phyloP scores from a whole-genome alignment of 2,888 invertebrate species.

The Entomobrya multifasciata region DNA sequence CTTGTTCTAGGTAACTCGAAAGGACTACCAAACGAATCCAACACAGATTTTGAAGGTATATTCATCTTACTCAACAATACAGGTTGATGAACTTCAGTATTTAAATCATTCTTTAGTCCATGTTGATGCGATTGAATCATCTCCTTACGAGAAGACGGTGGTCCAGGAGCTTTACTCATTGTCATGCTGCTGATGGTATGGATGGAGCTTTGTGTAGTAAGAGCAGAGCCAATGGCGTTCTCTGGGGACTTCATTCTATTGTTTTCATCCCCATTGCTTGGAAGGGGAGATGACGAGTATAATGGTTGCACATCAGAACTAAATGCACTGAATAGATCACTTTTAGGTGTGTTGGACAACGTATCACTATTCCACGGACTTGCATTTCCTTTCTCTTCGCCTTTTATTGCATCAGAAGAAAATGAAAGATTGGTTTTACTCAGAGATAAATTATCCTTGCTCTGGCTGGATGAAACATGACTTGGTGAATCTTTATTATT shows the following conservation, averaged over 20 bases:
- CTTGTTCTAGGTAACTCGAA: conserved; percentile 10
- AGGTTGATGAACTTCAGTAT: neutral
- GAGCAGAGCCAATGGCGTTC: neutral
- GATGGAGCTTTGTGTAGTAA: neutral
- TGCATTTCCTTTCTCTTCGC: neutral
- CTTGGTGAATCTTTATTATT: neutral
- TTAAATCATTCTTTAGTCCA: neutral
- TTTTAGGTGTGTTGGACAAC: conserved; percentile 39
- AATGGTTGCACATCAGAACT: conserved; percentile 40
- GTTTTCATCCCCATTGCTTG: neutral
- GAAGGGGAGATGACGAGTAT: conserved; percentile 27
- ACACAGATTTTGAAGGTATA: conserved; percentile 9
- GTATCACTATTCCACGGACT: neutral
- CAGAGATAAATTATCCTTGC: neutral
- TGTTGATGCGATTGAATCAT: neutral
- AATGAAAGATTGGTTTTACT: neutral
- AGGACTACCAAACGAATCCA: conserved; percentile 6
- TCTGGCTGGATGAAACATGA: neutral
- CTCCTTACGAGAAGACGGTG: neutral
- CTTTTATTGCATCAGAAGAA: neutral
- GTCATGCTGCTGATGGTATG: neutral
- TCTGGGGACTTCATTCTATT: neutral
- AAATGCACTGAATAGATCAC: conserved; percentile 59
- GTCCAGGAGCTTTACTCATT: neutral
- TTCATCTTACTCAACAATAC: neutral